A percentile compares a stretch with the other conserved stretches of the same genome.
These are phyloP conservation scores for Hyperoplus lanceolatus DNA, from an alignment of 2,797 vertebrate genomes.

Conservation along the genomic window DNA sequence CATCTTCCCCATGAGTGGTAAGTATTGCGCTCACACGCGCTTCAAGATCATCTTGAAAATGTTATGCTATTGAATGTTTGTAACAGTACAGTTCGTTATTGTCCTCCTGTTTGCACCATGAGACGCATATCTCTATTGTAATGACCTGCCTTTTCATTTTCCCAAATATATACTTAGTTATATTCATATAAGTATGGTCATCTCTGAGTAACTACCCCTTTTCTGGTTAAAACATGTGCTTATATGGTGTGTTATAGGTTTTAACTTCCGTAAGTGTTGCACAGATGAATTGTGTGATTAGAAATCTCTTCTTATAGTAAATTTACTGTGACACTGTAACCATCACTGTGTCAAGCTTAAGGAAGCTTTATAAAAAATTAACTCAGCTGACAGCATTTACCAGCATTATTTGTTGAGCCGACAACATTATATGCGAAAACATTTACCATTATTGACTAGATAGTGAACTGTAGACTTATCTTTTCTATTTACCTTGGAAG, in stretches of 20 bases:
- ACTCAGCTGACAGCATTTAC: background rate
- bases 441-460: background rate
- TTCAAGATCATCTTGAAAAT: background rate
- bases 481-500: background rate
- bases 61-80: background rate
- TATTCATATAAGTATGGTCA: background rate
- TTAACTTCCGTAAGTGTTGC: background rate
- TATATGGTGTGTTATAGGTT: background rate
- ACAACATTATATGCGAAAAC: background rate
- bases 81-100: background rate
- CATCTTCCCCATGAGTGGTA: slow-evolving; percentile 93
- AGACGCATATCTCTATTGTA: background rate
- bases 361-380: background rate
- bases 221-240: background rate
- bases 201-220: background rate
- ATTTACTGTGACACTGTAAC: background rate
- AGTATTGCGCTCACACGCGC: slow-evolving; percentile 60
- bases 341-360: background rate
- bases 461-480: too few species aligned
- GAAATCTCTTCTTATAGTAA: background rate
- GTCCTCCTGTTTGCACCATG: background rate
- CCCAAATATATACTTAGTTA: background rate
- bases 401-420: background rate
- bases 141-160: background rate
- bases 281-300: background rate